Evolutionary conservation across 37 sponge, comb jelly and placozoan genomes (phyloP), one percentile per base, ranked within the genome.

Genomic region (Cladorhizidae sp.): DNA sequence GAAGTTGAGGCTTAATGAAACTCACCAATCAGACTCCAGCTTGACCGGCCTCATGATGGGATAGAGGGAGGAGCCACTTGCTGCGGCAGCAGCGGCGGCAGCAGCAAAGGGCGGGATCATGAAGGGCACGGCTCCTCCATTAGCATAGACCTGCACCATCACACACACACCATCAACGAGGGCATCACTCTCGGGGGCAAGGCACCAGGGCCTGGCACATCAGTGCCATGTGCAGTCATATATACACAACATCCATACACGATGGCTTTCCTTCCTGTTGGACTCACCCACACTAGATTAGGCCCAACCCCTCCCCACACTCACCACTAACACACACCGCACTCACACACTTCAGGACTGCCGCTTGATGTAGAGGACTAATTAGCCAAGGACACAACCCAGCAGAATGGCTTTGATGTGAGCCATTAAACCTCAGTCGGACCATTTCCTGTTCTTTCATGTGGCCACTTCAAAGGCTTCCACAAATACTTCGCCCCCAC

Each of bases 81-180:
- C 7, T 8, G 36, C 3, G 14, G 59, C 59, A 26, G 59, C 59
- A 18, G 54, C 54, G 2, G 86, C 65, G n/a, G n/a, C n/a, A n/a
- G n/a, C n/a, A 28, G 81, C 61, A 69, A 87, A 87, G 5, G 76
- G 88, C 23, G 87, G 87, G 57, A 87, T 70, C 83, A 88, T 76
- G 77, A 88, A 88, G 1, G 80, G 80, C 21, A 70, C 38, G 6
- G 73, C 68, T 31, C 33, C 21, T 22, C 85, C 85, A 77, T 85
- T 85, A 3, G 86, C 52, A 56, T 88, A 88, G 11, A 88, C 83
- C 88, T 88, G 80, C 7, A 50, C 8, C n/a, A 52, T 52, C 15
- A 52, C 11, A 52, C 15, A 52, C 54, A 52, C 54, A 52, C 15
- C 11, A 15, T 18, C 15, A 52, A 52, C 15, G 15, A 52, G 15